Conservation (phyloP, 1,140 invertebrate genomes). For the Potamilus streckersoni region DNA sequence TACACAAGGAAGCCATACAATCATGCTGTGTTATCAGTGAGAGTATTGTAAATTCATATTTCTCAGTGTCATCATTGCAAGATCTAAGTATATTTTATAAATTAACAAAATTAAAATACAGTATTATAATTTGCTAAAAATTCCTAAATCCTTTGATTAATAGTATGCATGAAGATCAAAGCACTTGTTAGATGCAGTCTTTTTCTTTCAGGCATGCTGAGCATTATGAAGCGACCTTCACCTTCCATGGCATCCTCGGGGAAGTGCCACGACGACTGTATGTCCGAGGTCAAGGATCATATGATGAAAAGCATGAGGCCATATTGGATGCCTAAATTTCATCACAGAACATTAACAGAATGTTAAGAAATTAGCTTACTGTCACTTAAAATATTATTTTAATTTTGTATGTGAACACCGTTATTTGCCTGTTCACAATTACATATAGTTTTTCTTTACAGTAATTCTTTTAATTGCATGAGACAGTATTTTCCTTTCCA, state of each 20-base stretch:
- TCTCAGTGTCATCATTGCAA: background rate
- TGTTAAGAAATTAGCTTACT: no score
- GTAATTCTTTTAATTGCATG: no score
- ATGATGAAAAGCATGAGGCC: conserved; percentile 63
- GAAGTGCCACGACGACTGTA: conserved; percentile 48
- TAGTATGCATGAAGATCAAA: background rate
- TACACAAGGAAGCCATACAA: background rate
- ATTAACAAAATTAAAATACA: background rate
- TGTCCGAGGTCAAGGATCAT: conserved; percentile 58
- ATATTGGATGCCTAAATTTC: conserved; percentile 51
- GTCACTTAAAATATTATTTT: no score
- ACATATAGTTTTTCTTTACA: no score
- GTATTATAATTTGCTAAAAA: background rate
- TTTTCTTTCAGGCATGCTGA: conserved; percentile 60
- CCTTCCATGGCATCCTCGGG: conserved; percentile 58
- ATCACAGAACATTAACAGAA: no score
- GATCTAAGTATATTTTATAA: background rate
- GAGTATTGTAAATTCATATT: background rate
- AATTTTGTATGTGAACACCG: no score
- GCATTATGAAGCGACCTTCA: conserved; percentile 52
- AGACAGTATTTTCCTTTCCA: no score
- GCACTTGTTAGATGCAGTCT: background rate
- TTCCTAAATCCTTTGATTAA: background rate
- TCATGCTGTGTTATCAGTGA: background rate
- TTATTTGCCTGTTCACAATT: no score